These are phyloP conservation scores for Olivierus martensii DNA, from an alignment of 1,140 invertebrate genomes.

Conservation along the genomic window DNA sequence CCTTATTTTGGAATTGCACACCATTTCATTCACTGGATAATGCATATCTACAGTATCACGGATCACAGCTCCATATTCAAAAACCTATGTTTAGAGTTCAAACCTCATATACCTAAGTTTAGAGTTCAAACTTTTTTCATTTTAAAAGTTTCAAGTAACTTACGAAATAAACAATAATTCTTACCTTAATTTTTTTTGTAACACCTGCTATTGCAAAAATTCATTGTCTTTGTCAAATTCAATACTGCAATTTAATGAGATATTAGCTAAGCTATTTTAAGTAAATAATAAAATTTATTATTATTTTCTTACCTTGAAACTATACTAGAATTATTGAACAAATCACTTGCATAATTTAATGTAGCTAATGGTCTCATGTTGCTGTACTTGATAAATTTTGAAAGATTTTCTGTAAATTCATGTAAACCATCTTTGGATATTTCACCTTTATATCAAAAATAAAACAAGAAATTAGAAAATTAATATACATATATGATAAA, in stretches of 20 bases:
- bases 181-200: constrained; percentile 87
- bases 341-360: constrained; percentile 78
- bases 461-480: too few relatives aligned
- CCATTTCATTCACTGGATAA: constrained; percentile 84
- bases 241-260: constrained; percentile 43
- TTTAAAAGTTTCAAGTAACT: not conserved
- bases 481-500: too few relatives aligned
- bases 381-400: constrained; percentile 75
- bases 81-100: constrained; percentile 27
- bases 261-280: too few relatives aligned
- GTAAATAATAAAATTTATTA: not conserved
- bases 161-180: constrained; percentile 4
- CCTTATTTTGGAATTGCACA: constrained; percentile 80
- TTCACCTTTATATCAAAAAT: constrained; percentile 11
- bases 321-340: constrained; percentile 78
- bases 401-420: constrained; percentile 69
- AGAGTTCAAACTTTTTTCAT: constrained; percentile 1
- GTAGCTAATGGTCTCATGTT: constrained; percentile 66
- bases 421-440: constrained; percentile 42
- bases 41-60: constrained; percentile 73
- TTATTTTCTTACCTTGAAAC: constrained; percentile 47
- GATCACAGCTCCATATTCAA: constrained; percentile 77
- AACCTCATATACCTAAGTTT: constrained; percentile 6
- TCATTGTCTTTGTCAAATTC: constrained; percentile 96
- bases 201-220: constrained; percentile 94